Percentiles rank a stretch among this genome's conserved stretches.
Evolutionary conservation across 2,113 vertebrate species (phyloP).

Genomic region (Naja naja): DNA sequence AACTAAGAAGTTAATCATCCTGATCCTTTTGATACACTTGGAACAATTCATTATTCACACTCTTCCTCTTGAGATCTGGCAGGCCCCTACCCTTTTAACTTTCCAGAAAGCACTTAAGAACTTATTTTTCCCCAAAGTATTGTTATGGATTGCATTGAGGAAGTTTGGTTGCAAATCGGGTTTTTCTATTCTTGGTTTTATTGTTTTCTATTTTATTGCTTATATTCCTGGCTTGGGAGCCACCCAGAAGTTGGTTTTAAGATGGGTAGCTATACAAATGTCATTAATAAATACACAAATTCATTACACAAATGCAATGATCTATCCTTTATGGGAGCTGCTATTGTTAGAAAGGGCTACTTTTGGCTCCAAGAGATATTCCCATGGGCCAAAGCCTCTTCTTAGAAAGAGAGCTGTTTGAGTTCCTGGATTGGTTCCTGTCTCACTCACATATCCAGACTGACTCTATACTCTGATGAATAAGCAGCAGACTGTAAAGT

Average conservation of each 20-base stretch:
- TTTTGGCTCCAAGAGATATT: background rate
- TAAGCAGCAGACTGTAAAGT: background rate
- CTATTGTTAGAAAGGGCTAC: background rate
- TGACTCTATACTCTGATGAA: background rate
- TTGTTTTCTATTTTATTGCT: background rate
- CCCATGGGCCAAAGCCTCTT: background rate
- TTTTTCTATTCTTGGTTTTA: background rate
- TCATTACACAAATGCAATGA: no score
- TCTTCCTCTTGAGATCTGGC: background rate
- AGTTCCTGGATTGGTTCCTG: background rate
- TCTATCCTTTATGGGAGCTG: background rate
- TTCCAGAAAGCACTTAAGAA: background rate
- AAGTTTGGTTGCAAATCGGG: background rate
- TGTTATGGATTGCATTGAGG: background rate
- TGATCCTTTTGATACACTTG: background rate
- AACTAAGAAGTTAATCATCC: background rate
- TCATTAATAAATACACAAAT: background rate
- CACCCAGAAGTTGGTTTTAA: background rate
- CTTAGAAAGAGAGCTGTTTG: background rate
- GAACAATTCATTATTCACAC: background rate
- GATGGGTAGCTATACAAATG: background rate
- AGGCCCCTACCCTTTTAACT: background rate
- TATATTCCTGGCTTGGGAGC: background rate
- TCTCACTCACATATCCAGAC: background rate
- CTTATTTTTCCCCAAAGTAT: background rate